phyloP scores from a whole-genome alignment of 2,113 vertebrate species.

The Chaetura pelagica region DNA sequence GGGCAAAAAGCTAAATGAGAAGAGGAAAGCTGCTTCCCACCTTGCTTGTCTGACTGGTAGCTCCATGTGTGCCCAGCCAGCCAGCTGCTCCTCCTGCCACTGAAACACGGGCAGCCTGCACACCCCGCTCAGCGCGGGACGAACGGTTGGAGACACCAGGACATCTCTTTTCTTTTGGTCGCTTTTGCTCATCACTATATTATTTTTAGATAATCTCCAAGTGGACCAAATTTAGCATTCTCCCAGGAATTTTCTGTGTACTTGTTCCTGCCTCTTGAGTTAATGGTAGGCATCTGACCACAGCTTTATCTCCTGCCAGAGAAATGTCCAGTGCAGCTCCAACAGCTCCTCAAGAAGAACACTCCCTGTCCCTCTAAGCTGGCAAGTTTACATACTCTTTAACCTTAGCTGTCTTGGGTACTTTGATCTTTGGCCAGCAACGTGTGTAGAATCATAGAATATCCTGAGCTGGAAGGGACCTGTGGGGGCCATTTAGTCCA shows the following conservation, averaged over 20 bases:
- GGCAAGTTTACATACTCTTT: neutral
- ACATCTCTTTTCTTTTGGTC: neutral
- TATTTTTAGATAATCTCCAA: neutral
- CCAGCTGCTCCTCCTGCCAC: neutral
- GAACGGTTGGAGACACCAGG: neutral
- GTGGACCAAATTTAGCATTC: neutral
- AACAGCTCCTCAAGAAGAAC: neutral
- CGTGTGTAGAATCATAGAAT: neutral
- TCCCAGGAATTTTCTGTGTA: neutral
- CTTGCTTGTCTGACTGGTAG: no score
- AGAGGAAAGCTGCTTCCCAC: neutral
- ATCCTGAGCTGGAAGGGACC: neutral
- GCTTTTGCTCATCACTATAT: neutral
- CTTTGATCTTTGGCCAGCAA: neutral
- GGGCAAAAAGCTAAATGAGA: neutral
- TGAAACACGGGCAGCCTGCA: neutral
- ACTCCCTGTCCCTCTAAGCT: neutral
- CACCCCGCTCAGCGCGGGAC: neutral
- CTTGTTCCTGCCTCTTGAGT: neutral
- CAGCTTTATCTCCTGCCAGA: neutral
- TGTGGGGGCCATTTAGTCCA: no score
- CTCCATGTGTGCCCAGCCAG: neutral
- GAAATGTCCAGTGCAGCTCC: neutral
- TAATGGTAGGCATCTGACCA: neutral
- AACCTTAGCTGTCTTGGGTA: neutral